These are phyloP conservation scores for Teinopalpus imperialis DNA, from an alignment of 2,888 invertebrate genomes.

Conservation along the genomic window DNA sequence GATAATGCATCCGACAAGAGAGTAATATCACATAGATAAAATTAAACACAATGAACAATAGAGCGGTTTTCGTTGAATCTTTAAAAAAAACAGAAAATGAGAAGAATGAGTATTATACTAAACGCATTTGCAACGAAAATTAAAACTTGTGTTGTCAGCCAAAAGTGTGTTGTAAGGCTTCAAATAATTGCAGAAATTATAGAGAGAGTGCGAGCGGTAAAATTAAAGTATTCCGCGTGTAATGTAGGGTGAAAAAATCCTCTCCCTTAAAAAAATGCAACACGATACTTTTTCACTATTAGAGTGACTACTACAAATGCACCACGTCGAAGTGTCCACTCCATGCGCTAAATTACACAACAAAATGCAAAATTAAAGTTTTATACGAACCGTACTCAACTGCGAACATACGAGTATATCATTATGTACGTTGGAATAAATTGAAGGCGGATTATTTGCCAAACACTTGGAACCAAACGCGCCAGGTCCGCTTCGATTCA, in stretches of 20 bases:
- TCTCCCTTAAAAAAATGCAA: conserved; percentile 13
- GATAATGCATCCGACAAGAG: too few relatives aligned
- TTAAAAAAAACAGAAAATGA: too few relatives aligned
- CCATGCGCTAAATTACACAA: conserved; percentile 43
- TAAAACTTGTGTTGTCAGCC: conserved; percentile 13
- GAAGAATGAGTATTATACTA: neutral
- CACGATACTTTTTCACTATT: conserved; percentile 32
- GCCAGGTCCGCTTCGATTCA: conserved; percentile 64
- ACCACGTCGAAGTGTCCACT: conserved; percentile 29
- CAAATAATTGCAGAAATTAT: conserved; percentile 20
- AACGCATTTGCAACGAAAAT: conserved; percentile 14
- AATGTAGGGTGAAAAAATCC: conserved; percentile 12
- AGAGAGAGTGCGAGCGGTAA: conserved; percentile 19
- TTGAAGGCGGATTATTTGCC: conserved; percentile 72
- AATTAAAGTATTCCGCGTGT: conserved; percentile 20
- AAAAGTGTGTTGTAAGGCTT: conserved; percentile 13
- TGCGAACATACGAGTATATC: conserved; percentile 68
- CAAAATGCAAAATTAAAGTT: conserved; percentile 63
- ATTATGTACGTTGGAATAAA: conserved; percentile 73
- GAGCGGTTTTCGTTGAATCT: too few relatives aligned
- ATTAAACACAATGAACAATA: too few relatives aligned
- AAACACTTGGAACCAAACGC: conserved; percentile 67
- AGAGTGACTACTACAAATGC: conserved; percentile 30
- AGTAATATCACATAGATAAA: too few relatives aligned
- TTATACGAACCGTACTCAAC: conserved; percentile 58